These are phyloP conservation scores for Fregata magnificens DNA, from an alignment of 2,113 vertebrate species.

Conservation along the genomic window DNA sequence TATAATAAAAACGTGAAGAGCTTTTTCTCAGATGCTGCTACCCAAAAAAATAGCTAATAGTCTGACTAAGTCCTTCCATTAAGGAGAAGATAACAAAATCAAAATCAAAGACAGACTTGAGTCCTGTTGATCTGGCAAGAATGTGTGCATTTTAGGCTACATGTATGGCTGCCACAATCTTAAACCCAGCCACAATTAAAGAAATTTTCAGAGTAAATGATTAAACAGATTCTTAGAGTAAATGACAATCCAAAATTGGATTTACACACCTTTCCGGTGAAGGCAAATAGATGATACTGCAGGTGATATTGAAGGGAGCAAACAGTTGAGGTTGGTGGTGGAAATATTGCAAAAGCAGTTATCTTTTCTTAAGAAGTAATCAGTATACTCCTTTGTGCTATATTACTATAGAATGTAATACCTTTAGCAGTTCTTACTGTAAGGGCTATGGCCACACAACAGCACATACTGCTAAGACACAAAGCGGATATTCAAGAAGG, in stretches of 20 bases:
- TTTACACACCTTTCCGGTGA: neutral
- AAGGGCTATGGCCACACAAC: neutral
- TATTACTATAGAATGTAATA: neutral
- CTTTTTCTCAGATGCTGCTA: neutral
- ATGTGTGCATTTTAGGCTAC: neutral
- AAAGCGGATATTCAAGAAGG: neutral
- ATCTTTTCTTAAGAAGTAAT: neutral
- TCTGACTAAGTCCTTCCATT: neutral
- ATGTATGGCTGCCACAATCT: neutral
- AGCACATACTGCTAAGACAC: neutral
- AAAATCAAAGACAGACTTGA: neutral
- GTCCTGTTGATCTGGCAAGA: neutral
- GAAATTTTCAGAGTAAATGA: neutral
- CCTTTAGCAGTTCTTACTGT: neutral
- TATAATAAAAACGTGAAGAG: neutral
- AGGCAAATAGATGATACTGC: neutral
- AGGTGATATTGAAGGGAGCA: neutral
- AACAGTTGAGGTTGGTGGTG: neutral
- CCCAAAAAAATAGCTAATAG: neutral
- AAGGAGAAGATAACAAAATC: neutral
- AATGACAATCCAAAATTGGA: neutral
- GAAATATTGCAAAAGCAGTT: neutral
- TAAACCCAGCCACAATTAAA: neutral
- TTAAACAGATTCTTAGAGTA: neutral
- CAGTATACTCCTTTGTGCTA: neutral